Evolutionary conservation across 2,888 invertebrate species (phyloP), one percentile per base, ranked within the genome.

Genomic region (Cryptocheilus praepositus): DNA sequence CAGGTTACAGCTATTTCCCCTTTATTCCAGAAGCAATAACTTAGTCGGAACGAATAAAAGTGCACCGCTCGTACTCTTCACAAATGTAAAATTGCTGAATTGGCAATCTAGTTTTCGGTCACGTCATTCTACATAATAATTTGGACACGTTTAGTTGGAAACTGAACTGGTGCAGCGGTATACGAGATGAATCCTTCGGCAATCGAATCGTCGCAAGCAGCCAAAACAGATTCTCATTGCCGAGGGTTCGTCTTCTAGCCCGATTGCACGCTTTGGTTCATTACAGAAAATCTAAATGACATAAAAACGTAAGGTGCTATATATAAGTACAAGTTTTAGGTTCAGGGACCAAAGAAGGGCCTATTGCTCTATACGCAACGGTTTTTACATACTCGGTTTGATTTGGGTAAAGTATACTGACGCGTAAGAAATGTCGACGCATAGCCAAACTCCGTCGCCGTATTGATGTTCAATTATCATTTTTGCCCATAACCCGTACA

Each of bases 291-390:
- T 67, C 65, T 60, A 67, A 70, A 55, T 56, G 53, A 55, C 11
- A 55, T 53, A 66, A 72, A 65, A 59, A 65, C 66, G 58, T 64
- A 65, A 70, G 70, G 70, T 78, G 77, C 77, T 76, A 80, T 67
- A 55, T 57, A 59, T 71, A 76, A 70, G 70, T 79, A 78, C 74
- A 81, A 80, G 62, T 73, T 70, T 76, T 77, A 67, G 84, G 84
- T 85, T 85, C 85, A 84, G 85, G 85, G 83, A 83, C 81, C 84
- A 83, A 81, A 67, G 55, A 73, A 67, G 67, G 72, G 72, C 70
- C 73, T 79, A 76, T 74, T 73, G 74, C 64, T 75, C 71, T 68
- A 57, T 67, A 73, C 70, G 18, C 68, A 71, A 63, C 75, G 70
- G 64, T 49, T 65, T 76, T 43, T 67, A 63, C 73, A 76, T 63